Evolutionary conservation across 2,888 invertebrate genomes (phyloP), one percentile per base, ranked within the genome.

Genomic region (Chydorus sphaericus): DNA sequence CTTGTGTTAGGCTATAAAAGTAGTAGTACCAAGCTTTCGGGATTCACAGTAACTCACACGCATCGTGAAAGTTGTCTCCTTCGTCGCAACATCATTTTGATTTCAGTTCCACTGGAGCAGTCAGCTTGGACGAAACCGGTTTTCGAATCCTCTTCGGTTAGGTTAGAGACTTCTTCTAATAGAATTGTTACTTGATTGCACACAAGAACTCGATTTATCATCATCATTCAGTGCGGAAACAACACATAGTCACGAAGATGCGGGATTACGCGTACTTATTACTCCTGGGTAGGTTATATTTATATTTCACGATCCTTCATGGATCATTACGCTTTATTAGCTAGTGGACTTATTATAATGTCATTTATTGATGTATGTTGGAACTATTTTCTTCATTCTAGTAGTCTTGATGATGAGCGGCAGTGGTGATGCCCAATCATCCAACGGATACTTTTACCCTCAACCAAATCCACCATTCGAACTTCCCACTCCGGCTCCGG

Each of bases 391-490:
- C 5, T 20, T 26, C 14, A 11, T 23, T 10, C 20, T n/a, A 26
- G 14, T 44, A 23, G 11, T 3, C 4, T 26, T 26, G 23, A 6
- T 23, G 4, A 16, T 16, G 39, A 14, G 7, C 38, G n/a, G 38
- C 3, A 38, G 20, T 44, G 3, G 1, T 28, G 26, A 23, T 23
- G 44, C 10, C 16, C 44, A 44, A 28, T 37, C 7, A 26, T 48
- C 14, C 28, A 48, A 28, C 48, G 37, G 38, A 28, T 53, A 53
- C 38, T 36, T 18, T 38, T 53, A 53, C 28, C 53, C 53, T 5
- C 36, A 36, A 26, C 53, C 53, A 8, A 14, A 18, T 37, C 53
- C 53, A n/a, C 53, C 53, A 14, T 53, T 53, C 23, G 53, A 23
- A 11, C 7, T 53, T 7, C 53, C 53, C 3, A 18, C 36, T 23